phyloP scores from a whole-genome alignment of 2,113 vertebrate species.

The Procavia capensis region DNA sequence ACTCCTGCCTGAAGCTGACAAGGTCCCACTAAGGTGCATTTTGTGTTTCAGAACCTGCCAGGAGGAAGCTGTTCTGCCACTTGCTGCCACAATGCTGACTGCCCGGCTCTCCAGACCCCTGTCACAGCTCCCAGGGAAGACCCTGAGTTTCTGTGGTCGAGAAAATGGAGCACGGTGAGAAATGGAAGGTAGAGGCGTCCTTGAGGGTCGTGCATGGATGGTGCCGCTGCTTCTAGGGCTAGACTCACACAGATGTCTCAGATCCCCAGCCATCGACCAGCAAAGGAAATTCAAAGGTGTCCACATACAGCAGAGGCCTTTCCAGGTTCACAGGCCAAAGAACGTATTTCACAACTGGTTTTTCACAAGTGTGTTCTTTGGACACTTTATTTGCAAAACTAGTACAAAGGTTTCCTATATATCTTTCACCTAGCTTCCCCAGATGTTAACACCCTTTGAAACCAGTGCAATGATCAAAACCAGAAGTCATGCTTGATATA shows the following conservation, averaged over 20 bases:
- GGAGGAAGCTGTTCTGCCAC: constrained; percentile 28
- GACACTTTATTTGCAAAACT: constrained; percentile 13
- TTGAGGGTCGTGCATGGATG: not conserved
- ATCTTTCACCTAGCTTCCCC: not conserved
- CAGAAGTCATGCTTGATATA: not conserved
- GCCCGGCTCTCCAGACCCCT: constrained; percentile 82
- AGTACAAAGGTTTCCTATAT: not conserved
- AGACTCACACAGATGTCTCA: not conserved
- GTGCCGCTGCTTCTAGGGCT: not conserved
- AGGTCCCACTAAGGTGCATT: constrained; percentile 54
- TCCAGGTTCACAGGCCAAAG: not conserved
- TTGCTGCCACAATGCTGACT: constrained; percentile 79
- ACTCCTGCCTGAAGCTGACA: not conserved
- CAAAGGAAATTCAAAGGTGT: not conserved
- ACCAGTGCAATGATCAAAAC: not conserved
- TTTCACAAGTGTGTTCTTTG: not conserved
- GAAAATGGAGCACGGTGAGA: constrained; percentile 80
- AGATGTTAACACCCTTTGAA: not conserved
- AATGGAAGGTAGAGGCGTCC: not conserved
- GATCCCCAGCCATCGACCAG: not conserved
- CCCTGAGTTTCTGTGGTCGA: constrained; percentile 71
- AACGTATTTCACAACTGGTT: not conserved
- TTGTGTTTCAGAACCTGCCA: constrained; percentile 82
- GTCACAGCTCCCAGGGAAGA: constrained; percentile 76
- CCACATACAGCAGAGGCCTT: not conserved